Evolutionary conservation across 2,888 invertebrate species (phyloP).

Genomic region (Andrena fulva): DNA sequence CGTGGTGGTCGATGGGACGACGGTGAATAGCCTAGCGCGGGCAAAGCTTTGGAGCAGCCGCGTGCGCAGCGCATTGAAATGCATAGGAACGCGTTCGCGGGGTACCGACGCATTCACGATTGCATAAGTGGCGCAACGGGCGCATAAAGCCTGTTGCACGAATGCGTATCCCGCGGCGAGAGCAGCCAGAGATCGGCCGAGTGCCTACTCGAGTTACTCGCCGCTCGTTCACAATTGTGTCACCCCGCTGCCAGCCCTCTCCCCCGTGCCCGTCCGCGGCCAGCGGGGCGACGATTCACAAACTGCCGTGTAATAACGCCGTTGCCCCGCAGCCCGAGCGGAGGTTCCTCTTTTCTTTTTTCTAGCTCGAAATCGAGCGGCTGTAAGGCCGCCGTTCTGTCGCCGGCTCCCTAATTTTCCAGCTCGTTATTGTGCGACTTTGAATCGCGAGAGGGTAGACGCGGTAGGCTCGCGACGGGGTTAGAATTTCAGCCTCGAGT

Average conservation of each 20-base stretch:
- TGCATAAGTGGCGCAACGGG: conserved; percentile 79
- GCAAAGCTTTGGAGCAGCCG: conserved; percentile 65
- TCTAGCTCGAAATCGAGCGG: conserved; percentile 31
- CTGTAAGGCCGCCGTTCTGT: neutral
- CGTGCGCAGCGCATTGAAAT: conserved; percentile 75
- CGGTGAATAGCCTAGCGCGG: conserved; percentile 62
- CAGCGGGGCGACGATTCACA: conserved; percentile 65
- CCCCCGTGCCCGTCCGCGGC: conserved; percentile 21
- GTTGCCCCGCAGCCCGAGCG: neutral
- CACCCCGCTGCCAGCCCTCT: conserved; percentile 50
- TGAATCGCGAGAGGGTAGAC: conserved; percentile 34
- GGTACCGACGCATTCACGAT: conserved; percentile 76
- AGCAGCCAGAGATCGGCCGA: conserved; percentile 65
- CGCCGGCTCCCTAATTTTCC: conserved; percentile 40
- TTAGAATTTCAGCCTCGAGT: conserved; percentile 27
- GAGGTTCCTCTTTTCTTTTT: neutral
- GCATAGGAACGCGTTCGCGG: conserved; percentile 71
- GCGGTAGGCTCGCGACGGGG: conserved; percentile 7
- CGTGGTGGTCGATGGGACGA: conserved; percentile 32
- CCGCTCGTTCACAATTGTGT: conserved; percentile 75
- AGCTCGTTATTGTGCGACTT: conserved; percentile 9
- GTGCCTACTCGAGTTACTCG: conserved; percentile 78
- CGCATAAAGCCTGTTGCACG: conserved; percentile 81
- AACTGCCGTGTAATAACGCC: conserved; percentile 70
- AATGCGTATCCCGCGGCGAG: conserved; percentile 77